These are phyloP conservation scores for Sebastes diploproa DNA, from an alignment of 2,797 vertebrate species.

Conservation along the genomic window DNA sequence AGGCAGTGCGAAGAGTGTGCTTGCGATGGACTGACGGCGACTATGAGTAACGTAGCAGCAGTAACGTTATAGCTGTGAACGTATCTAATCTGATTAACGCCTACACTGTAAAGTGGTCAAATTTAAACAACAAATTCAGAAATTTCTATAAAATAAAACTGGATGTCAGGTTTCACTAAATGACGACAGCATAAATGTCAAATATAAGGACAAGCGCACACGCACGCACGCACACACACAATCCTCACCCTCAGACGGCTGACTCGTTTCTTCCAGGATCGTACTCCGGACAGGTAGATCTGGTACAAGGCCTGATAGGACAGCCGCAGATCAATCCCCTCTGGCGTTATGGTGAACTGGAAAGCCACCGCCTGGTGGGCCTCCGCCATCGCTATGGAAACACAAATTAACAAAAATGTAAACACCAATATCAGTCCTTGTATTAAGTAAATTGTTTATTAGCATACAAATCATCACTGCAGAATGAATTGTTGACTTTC, in stretches of 20 bases:
- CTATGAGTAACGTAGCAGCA: no score
- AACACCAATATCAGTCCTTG: background rate
- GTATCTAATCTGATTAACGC: no score
- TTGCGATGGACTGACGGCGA: no score
- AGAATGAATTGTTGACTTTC: background rate
- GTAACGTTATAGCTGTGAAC: no score
- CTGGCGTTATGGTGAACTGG: slow-evolving; percentile 86
- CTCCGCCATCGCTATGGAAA: slow-evolving; percentile 80
- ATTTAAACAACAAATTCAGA: no score
- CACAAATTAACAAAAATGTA: background rate
- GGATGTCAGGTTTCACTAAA: background rate
- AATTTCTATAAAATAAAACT: background rate
- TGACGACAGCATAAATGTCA: background rate
- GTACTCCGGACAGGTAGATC: slow-evolving; percentile 80
- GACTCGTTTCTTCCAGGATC: slow-evolving; percentile 85
- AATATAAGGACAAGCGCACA: background rate
- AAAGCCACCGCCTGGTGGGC: slow-evolving; percentile 87
- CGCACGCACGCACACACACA: background rate
- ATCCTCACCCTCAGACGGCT: slow-evolving; percentile 79
- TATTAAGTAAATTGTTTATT: background rate
- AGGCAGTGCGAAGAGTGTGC: no score
- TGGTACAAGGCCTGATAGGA: slow-evolving; percentile 84
- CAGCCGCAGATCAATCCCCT: slow-evolving; percentile 83
- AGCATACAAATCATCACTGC: background rate
- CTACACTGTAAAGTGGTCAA: no score